These are phyloP conservation scores for Pseudorasbora parva DNA, from an alignment of 2,113 vertebrate genomes.

Conservation along the genomic window DNA sequence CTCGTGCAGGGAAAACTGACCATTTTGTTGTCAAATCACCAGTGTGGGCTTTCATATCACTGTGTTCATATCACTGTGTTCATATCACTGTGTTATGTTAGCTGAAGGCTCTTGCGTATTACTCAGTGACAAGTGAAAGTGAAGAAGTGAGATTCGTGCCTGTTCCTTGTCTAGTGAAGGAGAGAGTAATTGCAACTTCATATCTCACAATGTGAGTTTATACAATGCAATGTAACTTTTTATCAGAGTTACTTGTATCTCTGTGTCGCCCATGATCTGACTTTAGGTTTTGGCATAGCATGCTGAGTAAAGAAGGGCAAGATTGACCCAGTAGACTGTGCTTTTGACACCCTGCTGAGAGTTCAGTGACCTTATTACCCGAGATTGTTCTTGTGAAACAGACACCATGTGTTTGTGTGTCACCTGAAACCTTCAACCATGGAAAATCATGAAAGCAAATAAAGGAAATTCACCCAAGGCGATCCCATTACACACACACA, in stretches of 20 bases:
- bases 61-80: background rate
- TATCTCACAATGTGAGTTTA: background rate
- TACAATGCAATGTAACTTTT: background rate
- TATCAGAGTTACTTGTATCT: background rate
- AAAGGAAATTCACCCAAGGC: constrained; percentile 45
- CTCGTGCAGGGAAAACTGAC: too few relatives aligned
- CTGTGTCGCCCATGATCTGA: background rate
- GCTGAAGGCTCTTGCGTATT: background rate
- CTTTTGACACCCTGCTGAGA: constrained; percentile 21
- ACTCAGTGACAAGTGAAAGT: background rate
- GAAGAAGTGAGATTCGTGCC: background rate
- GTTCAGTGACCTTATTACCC: constrained; percentile 33
- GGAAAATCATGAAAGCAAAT: constrained; percentile 38
- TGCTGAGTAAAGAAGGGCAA: constrained; percentile 43
- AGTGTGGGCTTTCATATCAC: background rate
- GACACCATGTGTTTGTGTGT: constrained; percentile 59
- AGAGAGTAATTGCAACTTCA: background rate
- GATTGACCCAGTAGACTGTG: constrained; percentile 9
- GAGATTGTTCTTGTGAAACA: constrained; percentile 45
- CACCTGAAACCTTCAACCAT: constrained; percentile 61
- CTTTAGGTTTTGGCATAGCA: constrained; percentile 35
- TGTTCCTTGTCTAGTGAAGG: background rate
- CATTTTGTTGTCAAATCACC: too few relatives aligned
- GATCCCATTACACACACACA: constrained; percentile 53
- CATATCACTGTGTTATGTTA: background rate